phyloP scores from a whole-genome alignment of 2,113 vertebrate species.

The Eleginops maclovinus region DNA sequence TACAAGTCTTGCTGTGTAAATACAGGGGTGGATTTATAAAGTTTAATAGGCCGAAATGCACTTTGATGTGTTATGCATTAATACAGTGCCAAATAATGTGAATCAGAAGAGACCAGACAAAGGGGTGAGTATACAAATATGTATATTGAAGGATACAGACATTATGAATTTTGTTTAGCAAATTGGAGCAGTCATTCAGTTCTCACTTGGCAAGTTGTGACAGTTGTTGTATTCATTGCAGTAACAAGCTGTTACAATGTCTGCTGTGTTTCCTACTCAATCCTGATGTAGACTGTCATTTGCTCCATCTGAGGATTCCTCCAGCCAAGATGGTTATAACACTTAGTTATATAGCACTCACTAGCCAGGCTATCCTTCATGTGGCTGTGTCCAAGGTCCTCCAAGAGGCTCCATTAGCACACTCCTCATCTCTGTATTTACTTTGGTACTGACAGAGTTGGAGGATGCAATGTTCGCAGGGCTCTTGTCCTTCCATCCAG shows the following conservation, averaged over 20 bases:
- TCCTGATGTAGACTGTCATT: constrained; percentile 54
- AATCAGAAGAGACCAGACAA: constrained; percentile 15
- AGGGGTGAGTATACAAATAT: background rate
- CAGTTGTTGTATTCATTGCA: constrained; percentile 55
- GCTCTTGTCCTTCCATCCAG: constrained; percentile 47
- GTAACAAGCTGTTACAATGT: constrained; percentile 53
- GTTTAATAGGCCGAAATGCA: too few relatives aligned
- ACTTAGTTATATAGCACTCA: constrained; percentile 39
- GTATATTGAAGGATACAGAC: constrained; percentile 16
- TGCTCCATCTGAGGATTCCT: constrained; percentile 39
- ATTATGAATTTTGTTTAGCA: constrained; percentile 18
- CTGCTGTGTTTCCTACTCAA: constrained; percentile 43
- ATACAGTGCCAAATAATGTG: background rate
- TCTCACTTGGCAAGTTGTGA: constrained; percentile 52
- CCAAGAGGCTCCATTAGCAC: constrained; percentile 48
- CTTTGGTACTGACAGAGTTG: constrained; percentile 62
- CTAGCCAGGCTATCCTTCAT: constrained; percentile 26
- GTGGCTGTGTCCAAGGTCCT: constrained; percentile 38
- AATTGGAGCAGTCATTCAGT: constrained; percentile 28
- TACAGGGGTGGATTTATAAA: too few relatives aligned
- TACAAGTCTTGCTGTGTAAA: too few relatives aligned
- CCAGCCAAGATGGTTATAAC: constrained; percentile 32
- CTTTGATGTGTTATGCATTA: background rate
- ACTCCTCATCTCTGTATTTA: constrained; percentile 62
- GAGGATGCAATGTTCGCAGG: constrained; percentile 42